A percentile compares a stretch with the other conserved stretches of the same genome.
Evolutionary conservation across 2,113 vertebrate genomes (phyloP).

Genomic region (Xyrauchen texanus): DNA sequence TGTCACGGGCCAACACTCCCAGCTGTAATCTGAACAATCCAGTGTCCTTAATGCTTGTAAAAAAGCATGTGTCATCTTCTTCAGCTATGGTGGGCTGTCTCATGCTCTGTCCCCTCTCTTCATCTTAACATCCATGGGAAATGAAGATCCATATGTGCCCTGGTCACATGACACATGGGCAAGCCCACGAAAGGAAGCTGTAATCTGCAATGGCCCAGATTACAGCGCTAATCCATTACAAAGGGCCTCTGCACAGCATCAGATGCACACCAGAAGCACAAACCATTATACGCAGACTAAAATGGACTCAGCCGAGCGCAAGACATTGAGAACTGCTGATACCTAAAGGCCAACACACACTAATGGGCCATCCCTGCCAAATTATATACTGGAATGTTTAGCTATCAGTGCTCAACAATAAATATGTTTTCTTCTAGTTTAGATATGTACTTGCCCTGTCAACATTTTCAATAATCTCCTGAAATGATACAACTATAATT

Average conservation of each 20-base stretch:
- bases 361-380: too few species aligned
- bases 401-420: too few species aligned
- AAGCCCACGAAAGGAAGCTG: constrained; percentile 58
- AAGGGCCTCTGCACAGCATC: constrained; percentile 47
- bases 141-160: constrained; percentile 59
- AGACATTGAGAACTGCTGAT: neutral
- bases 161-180: constrained; percentile 61
- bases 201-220: constrained; percentile 80
- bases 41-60: too few species aligned
- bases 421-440: too few species aligned
- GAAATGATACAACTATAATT: too few species aligned
- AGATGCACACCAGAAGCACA: constrained; percentile 31
- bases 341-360: neutral
- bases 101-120: constrained; percentile 34
- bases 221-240: constrained; percentile 71
- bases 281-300: constrained; percentile 28
- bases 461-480: too few species aligned
- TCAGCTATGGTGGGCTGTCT: neutral
- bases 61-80: too few species aligned
- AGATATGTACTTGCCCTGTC: too few species aligned
- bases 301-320: constrained; percentile 21
- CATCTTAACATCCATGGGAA: constrained; percentile 16
- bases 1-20: constrained; percentile 28
- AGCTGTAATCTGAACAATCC: constrained; percentile 38
- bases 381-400: constrained; percentile 1